phyloP scores from a whole-genome alignment of 1,140 invertebrate genomes.

The Trissolcus basalis region DNA sequence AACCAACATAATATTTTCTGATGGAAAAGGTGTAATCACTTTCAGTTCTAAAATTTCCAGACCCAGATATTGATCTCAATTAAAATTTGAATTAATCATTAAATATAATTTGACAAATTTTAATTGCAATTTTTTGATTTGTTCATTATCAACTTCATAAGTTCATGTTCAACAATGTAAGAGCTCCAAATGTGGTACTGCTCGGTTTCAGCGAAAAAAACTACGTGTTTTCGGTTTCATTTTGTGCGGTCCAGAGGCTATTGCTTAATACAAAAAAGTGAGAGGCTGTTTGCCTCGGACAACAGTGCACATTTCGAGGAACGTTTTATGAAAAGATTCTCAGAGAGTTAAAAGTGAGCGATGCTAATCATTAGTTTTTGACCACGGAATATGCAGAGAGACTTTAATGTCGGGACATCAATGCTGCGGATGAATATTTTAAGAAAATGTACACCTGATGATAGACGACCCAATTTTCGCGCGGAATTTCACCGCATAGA shows the following conservation, averaged over 20 bases:
- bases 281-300: constrained; percentile 62
- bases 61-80: too few relatives aligned
- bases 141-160: neutral
- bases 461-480: constrained; percentile 17
- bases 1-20: too few relatives aligned
- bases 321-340: too few relatives aligned
- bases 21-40: too few relatives aligned
- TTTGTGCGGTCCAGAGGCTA: constrained; percentile 57
- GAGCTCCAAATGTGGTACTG: too few relatives aligned
- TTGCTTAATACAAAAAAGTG: constrained; percentile 64
- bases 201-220: neutral
- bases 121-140: neutral
- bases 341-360: too few relatives aligned
- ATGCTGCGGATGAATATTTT: too few relatives aligned
- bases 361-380: neutral
- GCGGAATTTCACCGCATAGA: constrained; percentile 25
- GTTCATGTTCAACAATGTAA: too few relatives aligned
- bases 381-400: neutral
- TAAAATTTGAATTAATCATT: too few relatives aligned
- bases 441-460: neutral
- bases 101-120: too few relatives aligned
- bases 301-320: constrained; percentile 33
- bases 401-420: too few relatives aligned
- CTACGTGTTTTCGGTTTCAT: constrained; percentile 3
- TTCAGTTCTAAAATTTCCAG: too few relatives aligned